phyloP scores from a whole-genome alignment of 2,113 vertebrate genomes.

The Sprattus sprattus region DNA sequence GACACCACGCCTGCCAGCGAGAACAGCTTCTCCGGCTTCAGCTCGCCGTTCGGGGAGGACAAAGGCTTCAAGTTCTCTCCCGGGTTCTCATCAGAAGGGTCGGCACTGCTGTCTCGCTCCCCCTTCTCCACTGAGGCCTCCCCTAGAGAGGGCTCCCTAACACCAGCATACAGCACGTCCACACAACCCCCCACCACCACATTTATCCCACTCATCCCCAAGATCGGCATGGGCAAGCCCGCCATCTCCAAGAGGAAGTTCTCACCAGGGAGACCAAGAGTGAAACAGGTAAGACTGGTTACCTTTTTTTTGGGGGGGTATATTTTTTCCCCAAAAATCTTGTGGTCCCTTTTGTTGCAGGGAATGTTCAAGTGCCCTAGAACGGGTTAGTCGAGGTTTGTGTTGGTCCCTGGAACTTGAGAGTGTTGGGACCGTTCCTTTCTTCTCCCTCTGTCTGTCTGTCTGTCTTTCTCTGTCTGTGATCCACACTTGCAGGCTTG shows the following conservation, averaged over 20 bases:
- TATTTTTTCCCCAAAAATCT: conserved; percentile 31
- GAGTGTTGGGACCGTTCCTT: not conserved
- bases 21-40: conserved; percentile 63
- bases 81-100: conserved; percentile 61
- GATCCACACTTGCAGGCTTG: conserved; percentile 35
- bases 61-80: conserved; percentile 61
- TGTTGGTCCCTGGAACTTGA: conserved; percentile 10
- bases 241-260: conserved; percentile 98
- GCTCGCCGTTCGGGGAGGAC: conserved; percentile 66
- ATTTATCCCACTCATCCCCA: conserved; percentile 84
- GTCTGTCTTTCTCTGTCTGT: conserved; percentile 16
- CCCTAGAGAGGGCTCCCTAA: conserved; percentile 67
- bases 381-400: not conserved
- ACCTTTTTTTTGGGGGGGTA: not conserved
- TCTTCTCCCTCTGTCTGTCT: not conserved
- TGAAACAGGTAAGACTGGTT: conserved; percentile 81
- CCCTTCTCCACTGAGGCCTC: conserved; percentile 79
- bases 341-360: not conserved
- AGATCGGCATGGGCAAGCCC: conserved; percentile 98
- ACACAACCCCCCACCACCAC: conserved; percentile 64
- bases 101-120: conserved; percentile 72
- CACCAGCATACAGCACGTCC: conserved; percentile 55
- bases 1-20: conserved; percentile 67
- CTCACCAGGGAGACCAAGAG: conserved; percentile 88
- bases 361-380: not conserved